Evolutionary conservation across 1,140 invertebrate genomes (phyloP), one percentile per base, ranked within the genome.

Genomic region (Bombus confusus): DNA sequence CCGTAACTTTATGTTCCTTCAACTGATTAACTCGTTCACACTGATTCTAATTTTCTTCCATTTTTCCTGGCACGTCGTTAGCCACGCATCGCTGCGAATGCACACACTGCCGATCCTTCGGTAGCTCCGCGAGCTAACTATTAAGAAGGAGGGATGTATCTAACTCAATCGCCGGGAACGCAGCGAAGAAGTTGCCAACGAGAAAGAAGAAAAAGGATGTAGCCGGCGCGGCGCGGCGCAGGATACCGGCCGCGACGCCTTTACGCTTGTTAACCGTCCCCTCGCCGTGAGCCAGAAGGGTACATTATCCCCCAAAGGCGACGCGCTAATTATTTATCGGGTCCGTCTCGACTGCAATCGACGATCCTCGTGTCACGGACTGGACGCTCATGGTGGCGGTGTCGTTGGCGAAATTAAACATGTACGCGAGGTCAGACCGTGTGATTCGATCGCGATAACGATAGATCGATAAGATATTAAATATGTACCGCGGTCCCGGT

Each of bases 191-290:
- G 52, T 82, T 52, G 82, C 66, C 64, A 43, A 74, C 59, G 74
- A 78, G 81, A 77, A 86, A 47, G 76, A 82, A 86, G 75, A 74
- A 83, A 85, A 81, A 82, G 69, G 75, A 57, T 22, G 66, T 41
- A 37, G 72, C 75, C 81, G 18, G 6, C 18, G 18, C 78, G 28
- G 18, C 34, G 22, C 6, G 25, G 15, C 43, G 41, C 28, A 10
- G 73, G 73, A 88, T 69, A 66, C 43, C 43, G 71, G 52, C 64
- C 66, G 68, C 74, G 84, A 87, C 77, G 79, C 68, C 83, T 91
- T 91, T 86, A 88, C 86, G 91, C 90, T 92, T 86, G 86, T 92
- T 92, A 91, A 87, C 73, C 72, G 80, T 77, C 81, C 80, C 59
- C 66, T 68, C 81, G 73, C 66, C 59, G 41, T 39, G 57, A 69